Conservation (phyloP, 2,888 invertebrate genomes). For the Epinotia ramella region DNA sequence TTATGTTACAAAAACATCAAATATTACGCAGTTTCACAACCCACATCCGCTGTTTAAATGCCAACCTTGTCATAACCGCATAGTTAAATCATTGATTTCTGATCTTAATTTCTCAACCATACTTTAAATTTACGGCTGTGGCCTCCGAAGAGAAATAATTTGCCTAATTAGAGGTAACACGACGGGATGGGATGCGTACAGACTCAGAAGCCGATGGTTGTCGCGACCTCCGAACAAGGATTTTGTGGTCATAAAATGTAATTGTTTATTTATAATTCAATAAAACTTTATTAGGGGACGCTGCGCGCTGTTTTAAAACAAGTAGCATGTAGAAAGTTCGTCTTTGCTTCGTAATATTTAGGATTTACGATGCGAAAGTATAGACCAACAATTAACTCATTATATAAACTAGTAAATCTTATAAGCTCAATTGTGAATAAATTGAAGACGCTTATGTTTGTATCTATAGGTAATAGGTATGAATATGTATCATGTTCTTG, state of each 20-base stretch:
- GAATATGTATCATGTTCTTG: too few species aligned
- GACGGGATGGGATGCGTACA: conserved; percentile 61
- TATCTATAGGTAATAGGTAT: too few species aligned
- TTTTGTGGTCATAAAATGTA: conserved; percentile 61
- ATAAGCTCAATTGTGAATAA: too few species aligned
- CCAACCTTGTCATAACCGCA: conserved; percentile 55
- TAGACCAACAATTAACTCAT: neutral
- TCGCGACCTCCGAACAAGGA: conserved; percentile 65
- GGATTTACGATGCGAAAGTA: neutral
- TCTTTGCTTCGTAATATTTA: neutral
- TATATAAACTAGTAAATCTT: too few species aligned
- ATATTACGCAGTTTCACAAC: conserved; percentile 42
- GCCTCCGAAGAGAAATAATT: conserved; percentile 47
- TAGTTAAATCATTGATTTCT: conserved; percentile 32
- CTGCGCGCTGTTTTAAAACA: neutral
- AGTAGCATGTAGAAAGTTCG: neutral
- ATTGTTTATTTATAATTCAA: conserved; percentile 52
- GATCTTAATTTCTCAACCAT: conserved; percentile 51
- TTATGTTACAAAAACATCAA: conserved; percentile 33
- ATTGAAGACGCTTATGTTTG: neutral
- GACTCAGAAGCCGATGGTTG: conserved; percentile 68
- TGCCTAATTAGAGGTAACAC: conserved; percentile 55
- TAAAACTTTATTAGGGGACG: conserved; percentile 16
- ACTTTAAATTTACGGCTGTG: conserved; percentile 55
- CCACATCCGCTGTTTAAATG: conserved; percentile 49